Conservation (phyloP, 2,888 invertebrate species). For the Drosophila meridionalis region DNA sequence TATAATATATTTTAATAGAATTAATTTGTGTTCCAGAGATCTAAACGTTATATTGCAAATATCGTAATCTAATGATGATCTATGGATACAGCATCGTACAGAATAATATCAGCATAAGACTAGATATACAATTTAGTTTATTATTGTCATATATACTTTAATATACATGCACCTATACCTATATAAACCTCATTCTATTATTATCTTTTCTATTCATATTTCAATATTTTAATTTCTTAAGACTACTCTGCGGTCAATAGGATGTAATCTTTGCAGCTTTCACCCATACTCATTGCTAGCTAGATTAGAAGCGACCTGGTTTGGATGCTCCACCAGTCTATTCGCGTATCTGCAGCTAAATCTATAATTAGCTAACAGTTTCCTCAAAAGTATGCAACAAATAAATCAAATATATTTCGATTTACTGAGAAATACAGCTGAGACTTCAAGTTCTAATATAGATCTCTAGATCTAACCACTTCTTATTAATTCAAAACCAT, state of each 20-base stretch:
- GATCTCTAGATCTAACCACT: neutral
- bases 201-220: neutral
- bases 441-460: neutral
- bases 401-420: neutral
- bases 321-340: neutral
- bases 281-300: neutral
- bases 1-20: no score
- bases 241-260: neutral
- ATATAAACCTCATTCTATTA: no score
- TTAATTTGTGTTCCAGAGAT: no score
- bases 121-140: no score
- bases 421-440: neutral
- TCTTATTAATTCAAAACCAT: neutral
- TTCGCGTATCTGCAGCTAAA: neutral
- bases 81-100: no score
- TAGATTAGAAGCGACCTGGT: neutral
- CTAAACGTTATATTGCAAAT: no score
- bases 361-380: neutral
- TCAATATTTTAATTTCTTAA: neutral
- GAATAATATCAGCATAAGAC: no score
- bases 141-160: no score
- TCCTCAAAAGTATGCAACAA: conserved; percentile 17
- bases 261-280: neutral
- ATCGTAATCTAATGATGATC: no score
- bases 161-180: no score